A percentile compares a stretch with the other conserved stretches of the same genome.
Evolutionary conservation across 2,888 invertebrate species (phyloP).

Genomic region (Hypena proboscidalis): DNA sequence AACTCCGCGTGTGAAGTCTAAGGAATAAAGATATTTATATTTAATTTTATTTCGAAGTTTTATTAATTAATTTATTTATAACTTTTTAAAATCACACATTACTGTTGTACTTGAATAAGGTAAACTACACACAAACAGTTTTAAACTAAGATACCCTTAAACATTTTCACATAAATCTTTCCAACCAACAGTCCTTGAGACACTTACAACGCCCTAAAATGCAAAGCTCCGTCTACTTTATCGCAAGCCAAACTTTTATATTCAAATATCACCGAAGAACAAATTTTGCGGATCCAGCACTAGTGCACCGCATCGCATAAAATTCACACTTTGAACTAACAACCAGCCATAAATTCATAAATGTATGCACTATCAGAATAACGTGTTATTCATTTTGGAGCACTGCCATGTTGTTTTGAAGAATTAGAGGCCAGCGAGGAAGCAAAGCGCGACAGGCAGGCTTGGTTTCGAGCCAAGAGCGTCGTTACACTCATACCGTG

Average conservation of each 20-base stretch:
- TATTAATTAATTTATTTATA: too few species aligned
- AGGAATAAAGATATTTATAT: too few species aligned
- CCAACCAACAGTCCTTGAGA: too few species aligned
- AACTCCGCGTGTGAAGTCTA: too few species aligned
- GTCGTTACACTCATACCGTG: conserved; percentile 48
- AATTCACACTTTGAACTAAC: conserved; percentile 29
- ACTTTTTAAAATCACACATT: too few species aligned
- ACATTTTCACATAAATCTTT: too few species aligned
- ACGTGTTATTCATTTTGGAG: conserved; percentile 69
- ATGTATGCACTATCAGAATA: conserved; percentile 63
- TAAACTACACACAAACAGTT: too few species aligned
- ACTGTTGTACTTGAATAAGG: too few species aligned
- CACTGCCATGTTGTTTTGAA: conserved; percentile 75
- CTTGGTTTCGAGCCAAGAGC: conserved; percentile 70
- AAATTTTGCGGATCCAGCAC: background rate
- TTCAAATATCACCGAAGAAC: background rate
- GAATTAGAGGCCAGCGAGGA: conserved; percentile 62
- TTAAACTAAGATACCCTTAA: too few species aligned
- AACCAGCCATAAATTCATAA: conserved; percentile 50
- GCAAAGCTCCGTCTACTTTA: too few species aligned
- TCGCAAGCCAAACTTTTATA: conserved; percentile 1
- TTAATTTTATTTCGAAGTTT: too few species aligned
- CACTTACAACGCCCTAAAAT: too few species aligned
- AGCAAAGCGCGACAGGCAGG: conserved; percentile 43
- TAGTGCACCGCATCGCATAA: background rate